phyloP scores from a whole-genome alignment of 2,888 invertebrate genomes.

The Limnephilus lunatus region DNA sequence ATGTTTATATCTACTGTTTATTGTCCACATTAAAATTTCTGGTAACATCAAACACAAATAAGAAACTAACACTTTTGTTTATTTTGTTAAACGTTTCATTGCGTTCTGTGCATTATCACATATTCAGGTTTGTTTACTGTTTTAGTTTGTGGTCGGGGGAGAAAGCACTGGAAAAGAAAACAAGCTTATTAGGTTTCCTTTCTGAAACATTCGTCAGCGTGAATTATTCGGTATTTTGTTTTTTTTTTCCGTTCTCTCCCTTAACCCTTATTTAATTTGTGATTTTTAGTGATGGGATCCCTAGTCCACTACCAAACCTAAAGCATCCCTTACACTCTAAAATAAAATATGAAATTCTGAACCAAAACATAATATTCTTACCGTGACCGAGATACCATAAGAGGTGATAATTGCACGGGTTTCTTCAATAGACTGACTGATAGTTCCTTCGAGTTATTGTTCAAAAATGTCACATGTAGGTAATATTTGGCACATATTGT shows the following conservation, averaged over 20 bases:
- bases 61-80: not conserved
- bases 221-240: not conserved
- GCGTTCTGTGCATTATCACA: not conserved
- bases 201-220: not conserved
- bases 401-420: too few species aligned
- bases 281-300: not conserved
- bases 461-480: too few species aligned
- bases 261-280: not conserved
- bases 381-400: too few species aligned
- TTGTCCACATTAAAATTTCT: too few species aligned
- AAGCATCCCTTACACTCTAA: not conserved
- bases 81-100: not conserved
- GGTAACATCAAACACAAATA: not conserved
- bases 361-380: not conserved
- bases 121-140: not conserved
- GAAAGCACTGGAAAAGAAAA: not conserved
- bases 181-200: not conserved
- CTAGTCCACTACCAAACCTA: not conserved
- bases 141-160: not conserved
- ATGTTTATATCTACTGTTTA: too few species aligned
- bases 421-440: too few species aligned
- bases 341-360: not conserved
- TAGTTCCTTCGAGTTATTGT: too few species aligned
- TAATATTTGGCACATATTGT: too few species aligned
- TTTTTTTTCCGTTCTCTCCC: not conserved